Percentiles rank a stretch among this genome's conserved stretches.
These are phyloP conservation scores for Drosophila koepferae DNA, from an alignment of 2,888 invertebrate species.

Conservation along the genomic window DNA sequence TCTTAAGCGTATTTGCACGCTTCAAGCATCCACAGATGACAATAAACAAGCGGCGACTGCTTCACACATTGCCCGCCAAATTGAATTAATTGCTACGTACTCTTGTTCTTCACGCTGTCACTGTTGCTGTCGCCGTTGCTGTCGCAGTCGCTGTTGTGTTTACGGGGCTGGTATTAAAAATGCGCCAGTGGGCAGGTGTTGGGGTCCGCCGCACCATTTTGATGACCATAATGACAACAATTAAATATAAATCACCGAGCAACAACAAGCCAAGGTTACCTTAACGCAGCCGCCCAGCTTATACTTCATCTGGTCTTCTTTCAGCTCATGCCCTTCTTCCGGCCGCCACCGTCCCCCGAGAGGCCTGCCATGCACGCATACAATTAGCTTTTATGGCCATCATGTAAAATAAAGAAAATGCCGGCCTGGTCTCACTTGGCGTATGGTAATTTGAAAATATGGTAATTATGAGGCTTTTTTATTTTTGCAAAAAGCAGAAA, in stretches of 20 bases:
- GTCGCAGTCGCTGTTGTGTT: neutral
- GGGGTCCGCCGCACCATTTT: constrained; percentile 53
- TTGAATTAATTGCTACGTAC: constrained; percentile 55
- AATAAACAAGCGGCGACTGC: constrained; percentile 42
- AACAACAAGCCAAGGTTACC: constrained; percentile 63
- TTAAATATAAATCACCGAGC: constrained; percentile 80
- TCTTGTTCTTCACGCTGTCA: neutral
- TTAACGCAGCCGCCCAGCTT: neutral
- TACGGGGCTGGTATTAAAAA: constrained; percentile 27
- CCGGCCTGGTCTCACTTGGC: constrained; percentile 55
- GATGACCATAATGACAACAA: constrained; percentile 83
- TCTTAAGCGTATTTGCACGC: constrained; percentile 62
- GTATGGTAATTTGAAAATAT: constrained; percentile 80
- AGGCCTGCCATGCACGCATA: constrained; percentile 68
- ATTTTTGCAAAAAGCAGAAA: constrained; percentile 10
- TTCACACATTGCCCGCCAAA: constrained; percentile 52
- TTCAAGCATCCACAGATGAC: constrained; percentile 53
- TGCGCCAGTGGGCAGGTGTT: constrained; percentile 46
- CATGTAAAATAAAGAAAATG: constrained; percentile 51
- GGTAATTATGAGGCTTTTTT: constrained; percentile 72
- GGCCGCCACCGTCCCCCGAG: neutral
- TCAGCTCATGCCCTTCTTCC: neutral
- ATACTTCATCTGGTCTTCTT: constrained; percentile 5
- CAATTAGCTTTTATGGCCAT: constrained; percentile 79
- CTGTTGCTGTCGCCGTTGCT: neutral